phyloP scores from a whole-genome alignment of 2,888 invertebrate genomes.

The Apamea anceps region DNA sequence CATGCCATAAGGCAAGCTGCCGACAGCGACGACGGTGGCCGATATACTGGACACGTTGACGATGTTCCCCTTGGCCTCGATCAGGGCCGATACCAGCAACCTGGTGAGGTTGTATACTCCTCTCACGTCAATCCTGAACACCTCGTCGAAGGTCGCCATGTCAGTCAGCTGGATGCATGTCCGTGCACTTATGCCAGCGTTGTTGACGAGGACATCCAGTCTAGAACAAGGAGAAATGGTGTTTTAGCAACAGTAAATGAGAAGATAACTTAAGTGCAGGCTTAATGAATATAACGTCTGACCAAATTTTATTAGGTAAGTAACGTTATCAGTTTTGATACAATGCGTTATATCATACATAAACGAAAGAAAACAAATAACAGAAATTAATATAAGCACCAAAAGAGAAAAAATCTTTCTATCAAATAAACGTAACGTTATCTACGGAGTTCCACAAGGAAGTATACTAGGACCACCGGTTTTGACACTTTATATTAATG shows the following conservation, averaged over 20 bases:
- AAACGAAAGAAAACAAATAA: no score
- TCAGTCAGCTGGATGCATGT: constrained; percentile 73
- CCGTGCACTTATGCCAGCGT: constrained; percentile 88
- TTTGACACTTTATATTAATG: neutral
- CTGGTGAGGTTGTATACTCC: constrained; percentile 90
- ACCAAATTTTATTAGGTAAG: neutral
- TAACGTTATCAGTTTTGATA: neutral
- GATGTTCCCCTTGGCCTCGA: constrained; percentile 91
- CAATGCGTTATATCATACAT: neutral
- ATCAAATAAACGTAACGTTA: neutral
- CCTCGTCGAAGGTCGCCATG: constrained; percentile 71
- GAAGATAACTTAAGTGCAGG: neutral
- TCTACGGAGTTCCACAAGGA: neutral
- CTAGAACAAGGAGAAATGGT: constrained; percentile 23
- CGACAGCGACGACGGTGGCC: constrained; percentile 93
- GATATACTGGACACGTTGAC: constrained; percentile 94
- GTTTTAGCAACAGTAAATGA: neutral
- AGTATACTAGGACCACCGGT: neutral
- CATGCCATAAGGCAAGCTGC: constrained; percentile 96
- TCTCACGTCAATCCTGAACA: constrained; percentile 92
- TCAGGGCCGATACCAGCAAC: constrained; percentile 92
- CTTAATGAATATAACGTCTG: neutral
- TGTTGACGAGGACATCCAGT: constrained; percentile 80
- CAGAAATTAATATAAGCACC: neutral
- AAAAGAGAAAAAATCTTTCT: neutral